Percentiles rank a stretch among this genome's conserved stretches.
Conservation (phyloP, 2,113 vertebrate genomes). For the Halichoerus grypus region DNA sequence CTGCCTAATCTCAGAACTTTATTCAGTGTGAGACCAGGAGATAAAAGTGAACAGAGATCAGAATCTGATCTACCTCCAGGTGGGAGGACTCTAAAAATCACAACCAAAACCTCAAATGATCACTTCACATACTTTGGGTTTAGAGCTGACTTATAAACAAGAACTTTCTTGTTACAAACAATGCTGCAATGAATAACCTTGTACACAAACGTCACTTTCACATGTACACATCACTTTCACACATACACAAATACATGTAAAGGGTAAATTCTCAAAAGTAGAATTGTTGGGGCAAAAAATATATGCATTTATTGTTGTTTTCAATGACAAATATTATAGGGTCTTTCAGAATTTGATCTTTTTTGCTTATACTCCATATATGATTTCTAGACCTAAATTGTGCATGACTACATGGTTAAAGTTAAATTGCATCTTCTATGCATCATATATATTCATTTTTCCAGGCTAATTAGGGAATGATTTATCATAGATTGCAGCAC, state of each 20-base stretch:
- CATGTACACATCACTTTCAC: neutral
- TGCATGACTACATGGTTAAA: neutral
- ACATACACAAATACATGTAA: neutral
- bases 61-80: neutral
- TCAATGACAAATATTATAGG: neutral
- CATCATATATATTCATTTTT: neutral
- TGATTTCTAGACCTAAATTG: constrained; percentile 49
- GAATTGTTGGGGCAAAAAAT: neutral
- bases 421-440: neutral
- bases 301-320: neutral
- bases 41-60: neutral
- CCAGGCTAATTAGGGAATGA: neutral
- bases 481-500: neutral
- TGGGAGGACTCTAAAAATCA: neutral
- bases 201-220: neutral
- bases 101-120: neutral
- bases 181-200: neutral
- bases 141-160: neutral
- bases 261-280: neutral
- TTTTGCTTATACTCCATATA: neutral
- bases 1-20: neutral
- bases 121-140: neutral
- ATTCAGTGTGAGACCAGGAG: neutral
- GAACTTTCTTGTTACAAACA: constrained; percentile 1
- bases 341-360: constrained; percentile 18